Evolutionary conservation across 2,888 invertebrate species (phyloP).

Genomic region (Melanchra persicariae): DNA sequence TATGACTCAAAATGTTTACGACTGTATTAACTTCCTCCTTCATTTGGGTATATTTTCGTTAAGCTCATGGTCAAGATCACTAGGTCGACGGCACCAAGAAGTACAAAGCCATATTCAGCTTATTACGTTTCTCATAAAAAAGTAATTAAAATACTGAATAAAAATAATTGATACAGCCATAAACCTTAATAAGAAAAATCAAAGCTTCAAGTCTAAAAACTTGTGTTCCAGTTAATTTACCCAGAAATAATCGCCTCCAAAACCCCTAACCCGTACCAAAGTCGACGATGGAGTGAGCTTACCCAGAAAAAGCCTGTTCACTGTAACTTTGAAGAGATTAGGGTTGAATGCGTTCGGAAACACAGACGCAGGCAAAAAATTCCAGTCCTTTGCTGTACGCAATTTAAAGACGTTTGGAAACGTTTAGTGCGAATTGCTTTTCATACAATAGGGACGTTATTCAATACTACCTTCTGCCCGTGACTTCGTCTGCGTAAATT

Average conservation of each 20-base stretch:
- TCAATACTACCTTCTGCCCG: too few relatives aligned
- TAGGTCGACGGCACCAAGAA: slow-evolving; percentile 33
- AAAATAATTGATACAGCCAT: not conserved
- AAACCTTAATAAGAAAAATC: not conserved
- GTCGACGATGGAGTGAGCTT: too few relatives aligned
- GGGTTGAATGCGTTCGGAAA: too few relatives aligned
- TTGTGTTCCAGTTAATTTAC: not conserved
- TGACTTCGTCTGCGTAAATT: too few relatives aligned
- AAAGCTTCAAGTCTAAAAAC: not conserved
- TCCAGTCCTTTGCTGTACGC: too few relatives aligned
- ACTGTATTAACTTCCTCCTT: slow-evolving; percentile 36
- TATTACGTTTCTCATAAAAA: not conserved
- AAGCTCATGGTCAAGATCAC: slow-evolving; percentile 38
- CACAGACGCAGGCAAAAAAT: too few relatives aligned
- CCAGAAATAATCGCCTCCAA: not conserved
- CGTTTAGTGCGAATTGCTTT: too few relatives aligned
- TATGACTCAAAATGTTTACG: slow-evolving; percentile 40
- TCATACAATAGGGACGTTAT: too few relatives aligned
- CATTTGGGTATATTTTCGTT: slow-evolving; percentile 15
- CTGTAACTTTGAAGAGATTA: too few relatives aligned
- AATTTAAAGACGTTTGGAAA: too few relatives aligned
- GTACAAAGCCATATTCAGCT: not conserved
- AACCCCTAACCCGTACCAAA: too few relatives aligned
- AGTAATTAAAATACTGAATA: not conserved
- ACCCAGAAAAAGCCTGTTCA: too few relatives aligned